Evolutionary conservation across 2,888 invertebrate species (phyloP), one percentile per base, ranked within the genome.

Genomic region (Heteromyza rotundicornis): DNA sequence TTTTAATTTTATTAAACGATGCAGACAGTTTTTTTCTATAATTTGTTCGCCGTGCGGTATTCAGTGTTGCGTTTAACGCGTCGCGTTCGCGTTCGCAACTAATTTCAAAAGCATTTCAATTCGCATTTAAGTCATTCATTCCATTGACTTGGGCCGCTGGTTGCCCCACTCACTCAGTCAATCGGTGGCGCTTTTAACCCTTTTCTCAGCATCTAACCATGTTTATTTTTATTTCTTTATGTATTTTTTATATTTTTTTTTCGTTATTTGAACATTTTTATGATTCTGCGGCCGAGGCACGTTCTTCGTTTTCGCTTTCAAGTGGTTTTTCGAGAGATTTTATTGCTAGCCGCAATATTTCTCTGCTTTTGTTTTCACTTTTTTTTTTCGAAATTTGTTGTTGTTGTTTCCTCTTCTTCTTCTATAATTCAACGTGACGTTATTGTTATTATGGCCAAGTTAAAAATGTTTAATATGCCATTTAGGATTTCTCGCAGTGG

Each of bases 1-100:
- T 74, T 76, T 74, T 74, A 70, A 72, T 73, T 73, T 74, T 76
- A 76, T 76, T 77, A 75, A 73, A 68, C 76, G 75, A 76, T 76
- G 76, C 76, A 75, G 76, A 76, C 24, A 49, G 52, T 56, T n/a
- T 63, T 40, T 52, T 56, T 59, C 52, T 40, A 32, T 54, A 44
- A 22, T 16, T 20, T 53, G 36, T 20, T 36, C 50, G 50, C 59
- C 22, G 23, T 47, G 32, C 59, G 56, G 59, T 52, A 40, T 55
- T 51, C 60, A 60, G 58, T 60, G 64, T 62, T 60, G 64, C 57
- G 49, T 60, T 66, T 64, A 53, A 58, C 62, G 59, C 66, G 62
- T 62, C 44, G 51, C 57, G 47, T 54, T 57, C 53, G 52, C 65
- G 40, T 53, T 57, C 49, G 54, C 65, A 64, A 58, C 56, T 58